These are phyloP conservation scores for Melipona beecheii DNA, from an alignment of 2,888 invertebrate species.

Conservation along the genomic window DNA sequence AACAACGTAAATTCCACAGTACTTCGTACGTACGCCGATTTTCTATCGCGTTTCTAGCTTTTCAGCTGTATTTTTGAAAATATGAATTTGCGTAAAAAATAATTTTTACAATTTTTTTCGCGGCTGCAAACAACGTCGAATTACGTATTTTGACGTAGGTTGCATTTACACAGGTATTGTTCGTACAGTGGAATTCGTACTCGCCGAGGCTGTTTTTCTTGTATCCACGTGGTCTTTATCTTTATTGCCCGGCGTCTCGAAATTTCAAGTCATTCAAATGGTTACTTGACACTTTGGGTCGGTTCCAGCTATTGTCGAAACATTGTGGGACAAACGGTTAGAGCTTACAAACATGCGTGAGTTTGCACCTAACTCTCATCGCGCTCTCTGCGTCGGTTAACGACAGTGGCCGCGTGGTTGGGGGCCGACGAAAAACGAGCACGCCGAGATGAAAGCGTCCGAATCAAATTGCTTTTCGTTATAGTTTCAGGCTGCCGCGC, in stretches of 20 bases:
- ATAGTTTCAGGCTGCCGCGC: background rate
- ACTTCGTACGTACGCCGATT: no score
- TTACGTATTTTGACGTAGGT: background rate
- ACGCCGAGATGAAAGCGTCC: background rate
- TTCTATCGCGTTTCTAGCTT: no score
- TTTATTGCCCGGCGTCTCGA: slow-evolving; percentile 12
- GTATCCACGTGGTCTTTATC: slow-evolving; percentile 19
- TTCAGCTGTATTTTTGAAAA: no score
- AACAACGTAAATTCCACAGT: background rate
- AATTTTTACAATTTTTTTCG: no score
- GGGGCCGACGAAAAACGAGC: slow-evolving; percentile 18
- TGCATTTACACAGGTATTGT: background rate
- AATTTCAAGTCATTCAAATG: slow-evolving; percentile 56
- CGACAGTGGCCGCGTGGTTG: background rate
- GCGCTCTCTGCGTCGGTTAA: slow-evolving; percentile 39
- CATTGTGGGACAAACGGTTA: slow-evolving; percentile 49
- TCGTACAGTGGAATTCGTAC: background rate
- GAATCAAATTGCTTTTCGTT: slow-evolving; percentile 5
- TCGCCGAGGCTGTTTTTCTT: background rate
- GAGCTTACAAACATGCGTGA: slow-evolving; percentile 56
- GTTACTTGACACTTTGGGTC: slow-evolving; percentile 55
- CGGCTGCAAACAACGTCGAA: background rate
- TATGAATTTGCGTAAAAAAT: no score
- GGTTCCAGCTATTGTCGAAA: slow-evolving; percentile 63
- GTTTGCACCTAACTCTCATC: slow-evolving; percentile 64